phyloP scores from a whole-genome alignment of 2,797 vertebrate species.

The Phrynocephalus vlangalii region DNA sequence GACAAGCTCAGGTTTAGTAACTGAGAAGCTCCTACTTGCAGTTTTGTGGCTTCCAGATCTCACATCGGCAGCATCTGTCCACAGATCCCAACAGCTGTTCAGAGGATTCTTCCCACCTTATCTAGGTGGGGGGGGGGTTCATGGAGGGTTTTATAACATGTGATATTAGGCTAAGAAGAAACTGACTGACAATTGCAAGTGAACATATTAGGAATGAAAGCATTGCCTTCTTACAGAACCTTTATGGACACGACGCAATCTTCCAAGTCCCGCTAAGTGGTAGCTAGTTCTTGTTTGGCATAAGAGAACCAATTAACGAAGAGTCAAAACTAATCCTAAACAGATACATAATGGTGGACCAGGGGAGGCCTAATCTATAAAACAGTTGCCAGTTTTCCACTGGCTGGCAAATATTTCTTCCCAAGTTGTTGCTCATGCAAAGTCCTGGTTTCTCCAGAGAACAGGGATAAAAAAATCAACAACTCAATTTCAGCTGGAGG shows the following conservation, averaged over 20 bases:
- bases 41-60: no score
- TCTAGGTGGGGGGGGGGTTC: no score
- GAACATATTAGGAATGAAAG: not conserved
- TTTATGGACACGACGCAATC: not conserved
- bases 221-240: not conserved
- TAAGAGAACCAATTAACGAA: not conserved
- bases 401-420: not conserved
- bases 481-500: not conserved
- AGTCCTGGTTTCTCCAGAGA: not conserved
- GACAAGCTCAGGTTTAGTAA: no score
- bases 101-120: no score
- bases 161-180: not conserved
- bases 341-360: not conserved
- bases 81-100: no score
- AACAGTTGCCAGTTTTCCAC: not conserved
- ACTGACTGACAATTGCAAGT: not conserved
- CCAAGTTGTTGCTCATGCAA: not conserved
- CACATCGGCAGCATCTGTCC: no score
- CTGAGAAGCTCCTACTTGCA: no score
- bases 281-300: not conserved
- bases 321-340: not conserved
- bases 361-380: not conserved
- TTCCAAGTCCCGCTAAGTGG: not conserved
- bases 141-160: not conserved
- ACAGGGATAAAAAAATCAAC: not conserved